Evolutionary conservation across 2,888 invertebrate genomes (phyloP).

Genomic region (Meteorus colon): DNA sequence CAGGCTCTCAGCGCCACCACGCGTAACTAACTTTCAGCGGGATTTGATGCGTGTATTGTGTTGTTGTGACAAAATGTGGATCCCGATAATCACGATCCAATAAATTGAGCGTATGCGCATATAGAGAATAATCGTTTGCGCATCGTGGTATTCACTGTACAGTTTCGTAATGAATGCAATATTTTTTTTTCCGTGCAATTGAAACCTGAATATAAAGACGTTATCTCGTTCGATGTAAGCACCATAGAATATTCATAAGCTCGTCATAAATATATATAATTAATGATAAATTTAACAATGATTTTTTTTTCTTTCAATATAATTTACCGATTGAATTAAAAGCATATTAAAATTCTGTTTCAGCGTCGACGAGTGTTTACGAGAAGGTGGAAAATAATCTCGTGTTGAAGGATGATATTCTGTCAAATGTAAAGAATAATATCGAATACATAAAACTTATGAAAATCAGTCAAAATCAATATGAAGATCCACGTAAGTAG

Average conservation of each 20-base stretch:
- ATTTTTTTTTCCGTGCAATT: too few species aligned
- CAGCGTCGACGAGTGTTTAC: neutral
- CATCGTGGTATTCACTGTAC: too few species aligned
- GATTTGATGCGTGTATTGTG: too few species aligned
- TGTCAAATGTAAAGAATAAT: constrained; percentile 59
- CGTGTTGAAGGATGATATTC: constrained; percentile 48
- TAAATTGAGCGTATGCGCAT: too few species aligned
- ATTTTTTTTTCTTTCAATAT: neutral
- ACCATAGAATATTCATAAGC: constrained; percentile 3
- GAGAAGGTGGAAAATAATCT: neutral
- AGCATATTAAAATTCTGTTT: constrained; percentile 21
- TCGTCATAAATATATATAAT: constrained; percentile 10
- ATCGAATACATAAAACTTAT: constrained; percentile 76
- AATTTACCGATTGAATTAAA: constrained; percentile 7
- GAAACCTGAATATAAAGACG: constrained; percentile 9
- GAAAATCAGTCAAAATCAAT: constrained; percentile 75
- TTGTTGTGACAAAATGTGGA: too few species aligned
- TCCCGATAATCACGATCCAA: too few species aligned
- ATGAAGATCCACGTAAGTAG: constrained; percentile 74
- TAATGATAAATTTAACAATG: constrained; percentile 1
- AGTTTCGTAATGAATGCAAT: too few species aligned
- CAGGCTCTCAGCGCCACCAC: too few species aligned
- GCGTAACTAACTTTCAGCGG: too few species aligned
- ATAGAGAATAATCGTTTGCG: too few species aligned
- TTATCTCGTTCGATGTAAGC: constrained; percentile 4